Evolutionary conservation across 2,888 invertebrate species (phyloP), one percentile per base, ranked within the genome.

Genomic region (Aquatica leii): DNA sequence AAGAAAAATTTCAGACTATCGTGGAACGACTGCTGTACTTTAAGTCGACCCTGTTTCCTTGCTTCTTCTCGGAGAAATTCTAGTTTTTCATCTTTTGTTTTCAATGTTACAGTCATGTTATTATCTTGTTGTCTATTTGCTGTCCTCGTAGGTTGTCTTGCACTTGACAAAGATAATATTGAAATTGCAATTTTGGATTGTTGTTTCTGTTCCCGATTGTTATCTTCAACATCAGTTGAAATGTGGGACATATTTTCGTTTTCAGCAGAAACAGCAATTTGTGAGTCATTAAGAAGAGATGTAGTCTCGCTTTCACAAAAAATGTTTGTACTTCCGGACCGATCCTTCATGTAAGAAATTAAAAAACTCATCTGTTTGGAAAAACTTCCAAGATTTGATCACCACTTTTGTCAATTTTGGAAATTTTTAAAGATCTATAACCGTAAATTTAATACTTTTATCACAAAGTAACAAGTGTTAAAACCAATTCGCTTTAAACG

Each of bases 1-100:
- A 43, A 43, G 14, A 43, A 43, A 3, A 43, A 43, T 43, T 43
- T 43, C 1, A 43, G 43, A 43, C 43, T 12, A 9, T 14, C 43
- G 4, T 43, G 43, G 11, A 15, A 43, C 14, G 17, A 43, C 3
- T 43, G 15, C 1, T 14, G 8, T 9, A 9, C 8, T 15, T 15
- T 15, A 43, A 14, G 2, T 9, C 43, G 4, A 6, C 14, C 2
- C 2, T 15, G 15, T 43, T 43, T 6, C 43, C 17, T 43, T 15
- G 15, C 43, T 43, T 14, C 3, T 3, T 43, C 43, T 43, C 9
- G 5, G 14, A 43, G 43, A 43, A 43, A 43, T 8, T n/a, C n/a
- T 12, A 40, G 11, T 40, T 6, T 43, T 3, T 43, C 37, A 6
- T 37, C 3, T 15, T 9, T 14, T 15, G 2, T 43, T 5, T 43